phyloP scores from a whole-genome alignment of 1,140 invertebrate genomes.

The Leguminivora glycinivorella region DNA sequence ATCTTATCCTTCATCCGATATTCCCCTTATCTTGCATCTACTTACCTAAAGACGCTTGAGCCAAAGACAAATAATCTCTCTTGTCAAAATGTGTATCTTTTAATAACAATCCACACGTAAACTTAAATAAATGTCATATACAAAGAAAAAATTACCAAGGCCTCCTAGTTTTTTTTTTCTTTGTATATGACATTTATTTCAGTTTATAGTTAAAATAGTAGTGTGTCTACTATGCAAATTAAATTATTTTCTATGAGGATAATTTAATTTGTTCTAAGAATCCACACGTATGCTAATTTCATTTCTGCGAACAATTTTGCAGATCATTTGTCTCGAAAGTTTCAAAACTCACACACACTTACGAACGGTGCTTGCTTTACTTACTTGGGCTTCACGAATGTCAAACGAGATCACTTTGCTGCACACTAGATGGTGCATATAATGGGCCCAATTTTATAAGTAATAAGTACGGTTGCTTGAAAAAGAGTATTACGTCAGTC shows the following conservation, averaged over 20 bases:
- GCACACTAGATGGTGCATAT: not conserved
- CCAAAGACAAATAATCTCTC: not conserved
- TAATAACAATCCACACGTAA: not conserved
- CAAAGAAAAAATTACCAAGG: no score
- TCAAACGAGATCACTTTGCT: not conserved
- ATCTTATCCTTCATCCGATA: no score
- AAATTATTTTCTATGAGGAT: no score
- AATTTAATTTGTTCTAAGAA: not conserved
- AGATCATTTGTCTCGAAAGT: conserved; percentile 15
- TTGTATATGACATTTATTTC: no score
- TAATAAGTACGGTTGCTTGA: no score
- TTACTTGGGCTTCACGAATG: not conserved
- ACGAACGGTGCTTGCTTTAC: not conserved
- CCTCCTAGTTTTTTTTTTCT: no score
- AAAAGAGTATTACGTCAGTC: no score
- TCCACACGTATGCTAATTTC: not conserved
- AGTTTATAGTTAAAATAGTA: no score
- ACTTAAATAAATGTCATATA: not conserved
- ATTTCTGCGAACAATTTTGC: conserved; percentile 6
- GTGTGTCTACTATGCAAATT: no score
- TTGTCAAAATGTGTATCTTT: not conserved
- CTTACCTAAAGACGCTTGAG: no score
- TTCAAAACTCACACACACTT: conserved; percentile 18
- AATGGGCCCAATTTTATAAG: no score
- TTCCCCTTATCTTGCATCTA: no score